Evolutionary conservation across 2,888 invertebrate species (phyloP), one percentile per base, ranked within the genome.

Genomic region (Coelogynopora nodosa): DNA sequence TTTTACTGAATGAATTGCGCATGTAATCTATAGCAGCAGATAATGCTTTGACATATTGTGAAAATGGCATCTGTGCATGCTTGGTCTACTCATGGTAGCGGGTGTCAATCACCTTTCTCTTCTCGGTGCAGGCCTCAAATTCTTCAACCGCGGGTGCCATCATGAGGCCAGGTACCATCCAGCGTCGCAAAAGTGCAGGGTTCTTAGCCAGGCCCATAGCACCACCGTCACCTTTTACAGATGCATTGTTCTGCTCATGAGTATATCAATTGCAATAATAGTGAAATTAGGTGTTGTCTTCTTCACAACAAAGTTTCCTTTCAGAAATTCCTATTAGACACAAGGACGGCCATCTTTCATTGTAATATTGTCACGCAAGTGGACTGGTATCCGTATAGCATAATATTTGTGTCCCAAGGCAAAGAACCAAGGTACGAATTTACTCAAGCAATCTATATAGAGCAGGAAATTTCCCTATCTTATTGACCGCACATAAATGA

Each of bases 141-240:
- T 23, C 27, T 10, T 10, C 23, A 80, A 88, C 87, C 5, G 89
- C 27, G 2, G n/a, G n/a, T n/a, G n/a, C n/a, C n/a, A n/a, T n/a
- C n/a, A n/a, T n/a, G n/a, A n/a, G n/a, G n/a, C 88, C 88, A 49
- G 88, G 83, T 18, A 89, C 85, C 89, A 89, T 89, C 90, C 89
- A 89, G 31, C 89, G 84, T 82, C 86, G 31, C 13, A 89, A 87
- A 31, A 86, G 87, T 82, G 87, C 30, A 30, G 87, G 87, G 67
- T 89, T 84, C 80, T 89, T 89, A 28, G 49, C 18, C 49, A 49
- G 49, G 5, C 49, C 49, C 5, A 49, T 18, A 28, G 88, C 49
- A 13, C 49, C 49, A 49, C 88, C 88, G 67, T 90, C 88, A 80
- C 87, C 89, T 87, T 89, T 90, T 67, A 89, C 87, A 29, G 89